Evolutionary conservation across 2,797 vertebrate genomes (phyloP), one percentile per base, ranked within the genome.

Genomic region (Petrocephalus schoutedeni): DNA sequence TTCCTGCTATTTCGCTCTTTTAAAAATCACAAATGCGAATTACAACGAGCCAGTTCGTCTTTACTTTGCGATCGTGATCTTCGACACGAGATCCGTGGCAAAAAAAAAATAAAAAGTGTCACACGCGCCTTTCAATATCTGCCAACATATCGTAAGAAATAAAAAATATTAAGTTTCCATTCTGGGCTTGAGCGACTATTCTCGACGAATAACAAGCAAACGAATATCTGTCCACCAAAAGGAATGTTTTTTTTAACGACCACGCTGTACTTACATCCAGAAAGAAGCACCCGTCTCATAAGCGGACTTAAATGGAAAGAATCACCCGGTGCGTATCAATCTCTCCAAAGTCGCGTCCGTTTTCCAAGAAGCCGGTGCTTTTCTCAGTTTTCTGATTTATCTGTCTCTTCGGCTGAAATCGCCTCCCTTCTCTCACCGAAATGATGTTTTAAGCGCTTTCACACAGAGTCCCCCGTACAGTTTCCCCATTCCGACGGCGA

Each of bases 121-220:
- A 36, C 28, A 58, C 23, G 16, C 45, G 45, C 49, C 80, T 51
- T 54, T 45, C 80, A 84, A 84, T 28, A 53, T 84, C 10, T 12
- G 80, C 21, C 51, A 54, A 84, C 21, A 53, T 45, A 86, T 51
- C n/a, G n/a, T 14, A 64, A 71, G 53, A 53, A 56, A 45, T 45
- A 45, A 45, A 45, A 45, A 45, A 56, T 89, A 89, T 89, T 89
- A 87, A 88, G 91, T 94, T 94, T 94, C 93, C 93, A 91, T 90
- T 92, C 90, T 90, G 87, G 36, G 67, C 85, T 59, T 64, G 16
- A 80, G 16, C 74, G 74, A 80, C 45, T 45, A 80, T 21, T 49
- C 74, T 6, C 45, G 41, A 80, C 19, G 53, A 57, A 59, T 74
- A 45, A 87, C 89, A 87, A 56, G 23, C 41, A 89, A 87, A 80